Evolutionary conservation across 1,140 invertebrate genomes (phyloP).

Genomic region (Drosophila micromelanica): DNA sequence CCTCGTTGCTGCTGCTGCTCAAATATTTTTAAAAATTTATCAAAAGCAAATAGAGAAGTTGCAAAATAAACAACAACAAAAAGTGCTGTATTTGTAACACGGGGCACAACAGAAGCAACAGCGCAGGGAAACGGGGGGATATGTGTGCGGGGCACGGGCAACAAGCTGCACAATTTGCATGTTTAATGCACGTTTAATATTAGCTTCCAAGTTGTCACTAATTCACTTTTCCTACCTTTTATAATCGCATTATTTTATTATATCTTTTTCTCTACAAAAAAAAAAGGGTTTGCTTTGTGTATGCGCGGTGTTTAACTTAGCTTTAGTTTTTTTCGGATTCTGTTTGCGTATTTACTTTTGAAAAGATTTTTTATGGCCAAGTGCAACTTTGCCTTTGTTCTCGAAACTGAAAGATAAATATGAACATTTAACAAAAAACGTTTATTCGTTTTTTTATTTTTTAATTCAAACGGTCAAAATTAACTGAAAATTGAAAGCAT

Average conservation of each 20-base stretch:
- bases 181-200: slow-evolving; percentile 74
- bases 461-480: background rate
- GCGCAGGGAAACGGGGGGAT: background rate
- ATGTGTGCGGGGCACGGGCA: background rate
- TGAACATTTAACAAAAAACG: too few relatives aligned
- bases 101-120: slow-evolving; percentile 24
- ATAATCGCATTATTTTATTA: slow-evolving; percentile 14
- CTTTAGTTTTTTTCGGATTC: too few relatives aligned
- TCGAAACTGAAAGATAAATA: too few relatives aligned
- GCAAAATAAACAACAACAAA: slow-evolving; percentile 54
- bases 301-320: too few relatives aligned
- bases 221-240: slow-evolving; percentile 41
- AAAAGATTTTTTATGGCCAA: too few relatives aligned
- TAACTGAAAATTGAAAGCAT: background rate
- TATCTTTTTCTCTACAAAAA: background rate
- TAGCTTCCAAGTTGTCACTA: slow-evolving; percentile 58
- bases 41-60: slow-evolving; percentile 79
- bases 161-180: slow-evolving; percentile 71
- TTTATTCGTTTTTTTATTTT: too few relatives aligned
- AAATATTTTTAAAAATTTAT: slow-evolving; percentile 83
- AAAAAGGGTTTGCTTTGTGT: background rate
- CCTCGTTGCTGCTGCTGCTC: slow-evolving; percentile 20
- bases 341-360: too few relatives aligned
- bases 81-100: background rate
- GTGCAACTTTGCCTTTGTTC: too few relatives aligned